phyloP scores from a whole-genome alignment of 92 coral and sea anemone genomes.

The Paramuricea clavata region DNA sequence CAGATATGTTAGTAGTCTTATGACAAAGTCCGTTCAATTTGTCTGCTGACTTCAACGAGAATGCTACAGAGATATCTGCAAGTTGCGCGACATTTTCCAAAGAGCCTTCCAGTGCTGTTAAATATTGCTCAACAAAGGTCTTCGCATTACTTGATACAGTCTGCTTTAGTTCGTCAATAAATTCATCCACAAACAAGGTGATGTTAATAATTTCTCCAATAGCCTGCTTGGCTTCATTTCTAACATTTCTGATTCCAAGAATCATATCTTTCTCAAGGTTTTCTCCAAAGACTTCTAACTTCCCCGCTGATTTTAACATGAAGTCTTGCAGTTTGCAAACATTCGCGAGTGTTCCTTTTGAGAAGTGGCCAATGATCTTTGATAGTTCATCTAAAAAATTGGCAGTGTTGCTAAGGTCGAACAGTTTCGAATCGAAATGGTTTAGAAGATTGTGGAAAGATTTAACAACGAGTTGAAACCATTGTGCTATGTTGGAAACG shows the following conservation, averaged over 20 bases:
- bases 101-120: conserved; percentile 71
- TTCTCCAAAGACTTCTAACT: conserved; percentile 75
- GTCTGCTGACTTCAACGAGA: conserved; percentile 80
- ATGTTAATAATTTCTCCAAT: conserved; percentile 77
- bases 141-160: conserved; percentile 76
- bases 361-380: conserved; percentile 63
- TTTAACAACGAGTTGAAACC: conserved; percentile 69
- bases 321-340: conserved; percentile 77
- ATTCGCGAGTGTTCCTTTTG: conserved; percentile 68
- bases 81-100: conserved; percentile 74
- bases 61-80: conserved; percentile 79
- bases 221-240: conserved; percentile 73
- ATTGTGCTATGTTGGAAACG: background rate
- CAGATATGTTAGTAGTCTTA: conserved; percentile 79
- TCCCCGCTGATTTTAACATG: conserved; percentile 76
- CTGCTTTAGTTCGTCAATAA: conserved; percentile 76
- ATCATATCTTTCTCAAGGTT: conserved; percentile 78
- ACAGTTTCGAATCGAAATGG: conserved; percentile 66
- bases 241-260: conserved; percentile 65
- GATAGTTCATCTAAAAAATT: conserved; percentile 83
- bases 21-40: conserved; percentile 80
- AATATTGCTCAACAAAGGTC: conserved; percentile 73
- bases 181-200: conserved; percentile 76
- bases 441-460: conserved; percentile 65
- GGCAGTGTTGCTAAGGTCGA: conserved; percentile 82